Evolutionary conservation across 1,140 invertebrate species (phyloP), one percentile per base, ranked within the genome.

Genomic region (Drosophila grimshawi): DNA sequence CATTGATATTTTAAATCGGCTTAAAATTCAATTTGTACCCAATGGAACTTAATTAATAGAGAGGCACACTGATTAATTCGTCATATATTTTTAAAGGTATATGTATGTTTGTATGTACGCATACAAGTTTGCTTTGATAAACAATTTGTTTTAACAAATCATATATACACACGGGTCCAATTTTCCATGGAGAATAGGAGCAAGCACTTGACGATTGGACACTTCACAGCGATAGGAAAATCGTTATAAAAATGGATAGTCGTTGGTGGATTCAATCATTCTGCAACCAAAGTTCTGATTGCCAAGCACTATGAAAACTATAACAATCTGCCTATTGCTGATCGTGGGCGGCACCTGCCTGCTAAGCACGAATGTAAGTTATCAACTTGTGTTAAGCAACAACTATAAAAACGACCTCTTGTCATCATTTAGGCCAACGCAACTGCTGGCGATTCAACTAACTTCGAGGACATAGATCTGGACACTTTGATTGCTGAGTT

Each of bases 291-390:
- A 27, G 33, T 37, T 63, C 27, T 39, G 33, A 63, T 70, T 39
- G 67, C 48, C 30, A 46, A 55, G 32, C 61, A 83, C 68, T 59
- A 89, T 80, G 85, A 85, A 71, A 77, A 52, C 56, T 29, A 61
- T 80, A 45, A 83, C 59, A 3, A 41, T 88, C 7, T 80, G 76
- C 29, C 76, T 86, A 1, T 32, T 83, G 62, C 53, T 86, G 27
- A 41, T 74, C 61, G 64, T 65, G 6, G 70, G 73, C 1, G 77
- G 74, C 75, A 68, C 74, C 66, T 86, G 76, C 67, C 52, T 85
- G 43, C 66, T 85, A 56, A 52, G 57, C 65, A 49, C 49, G 32
- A 69, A 63, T 30, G 82, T 85, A 71, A 86, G 81, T 63, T 6
- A 8, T 49, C 33, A 57, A 10, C n/a, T 10, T 11, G 43, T 29